Base-by-base conservation (phyloP, 2,797 vertebrate genomes). In the Thunnus albacares region DNA sequence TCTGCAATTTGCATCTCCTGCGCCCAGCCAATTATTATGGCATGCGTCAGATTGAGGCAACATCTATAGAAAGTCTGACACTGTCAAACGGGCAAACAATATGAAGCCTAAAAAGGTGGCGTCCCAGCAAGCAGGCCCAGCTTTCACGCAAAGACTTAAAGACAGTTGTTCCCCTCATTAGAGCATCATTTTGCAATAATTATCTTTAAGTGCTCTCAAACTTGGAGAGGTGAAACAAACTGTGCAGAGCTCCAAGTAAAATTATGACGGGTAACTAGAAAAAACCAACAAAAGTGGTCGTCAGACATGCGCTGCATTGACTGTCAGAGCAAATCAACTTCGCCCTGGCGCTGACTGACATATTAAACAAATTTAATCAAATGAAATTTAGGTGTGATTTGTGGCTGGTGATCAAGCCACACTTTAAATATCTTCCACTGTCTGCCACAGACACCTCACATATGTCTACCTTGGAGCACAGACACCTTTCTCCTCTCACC, bases 121-220 rank as follows among this genome's bases (percentile, higher is more conserved):
- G 79, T 89, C 85, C 88, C 79, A 71, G 81, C 66, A 75, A 90
- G 78, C 65, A 80, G 77, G 90, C 72, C 87, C 30, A 57, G 73
- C 86, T 82, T 76, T 87, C 63, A 53, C 68, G 85, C 68, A 87
- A 89, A 85, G 81, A 86, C 88, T 94, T 88, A 71, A 83, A 82
- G 81, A 92, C 88, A 88, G 89, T 91, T 89, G 88, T 92, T 91
- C 71, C 89, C 81, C 84, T 94, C 87, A 87, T 92, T 93, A 91
- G 86, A 86, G 83, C 84, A 89, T 94, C 87, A 93, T 94, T 93
- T 95, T 83, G 89, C 81, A 94, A 94, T 94, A 94, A 95, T 96
- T 95, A 95, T 90, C 84, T 93, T 90, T 94, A 95, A 96, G 95
- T 96, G 95, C 92, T 94, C 90, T 93, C 68, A 88, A 88, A 93